Evolutionary conservation across 2,888 invertebrate genomes (phyloP), one percentile per base, ranked within the genome.

Genomic region (Polia nebulosa): DNA sequence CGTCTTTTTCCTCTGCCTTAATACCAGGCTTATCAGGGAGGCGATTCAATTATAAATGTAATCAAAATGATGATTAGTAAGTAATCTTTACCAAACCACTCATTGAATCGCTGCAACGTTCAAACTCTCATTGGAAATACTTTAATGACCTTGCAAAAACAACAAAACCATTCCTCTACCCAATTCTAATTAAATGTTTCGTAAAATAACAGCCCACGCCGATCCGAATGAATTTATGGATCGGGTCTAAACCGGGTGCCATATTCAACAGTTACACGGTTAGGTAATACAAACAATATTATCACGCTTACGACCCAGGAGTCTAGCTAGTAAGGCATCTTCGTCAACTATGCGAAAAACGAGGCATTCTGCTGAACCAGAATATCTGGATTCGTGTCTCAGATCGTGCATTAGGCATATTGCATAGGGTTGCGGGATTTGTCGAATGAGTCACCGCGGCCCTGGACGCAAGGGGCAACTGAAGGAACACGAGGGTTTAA

Each of bases 21-120:
- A 65, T 65, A 49, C 36, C 52, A 36, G 52, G 52, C 56, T 72
- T 51, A 36, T 17, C 17, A 8, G 11, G 11, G 17, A 32, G 51
- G 25, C 45, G 20, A 55, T 47, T 17, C 47, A 55, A 51, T 70
- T 77, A 76, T 47, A 44, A 34, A 53, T 27, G 17, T 45, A 51
- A 76, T 52, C 27, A 52, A 76, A 76, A 52, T 41, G 25, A 32
- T 58, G 32, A 68, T 72, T 57, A 59, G 8, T 29, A 3, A 3
- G 29, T 22, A 53, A n/a, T 61, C 22, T 36, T 29, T 41, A 49
- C 4, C 9, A n/a, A 15, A 15, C 7, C 20, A 32, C 53, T n/a
- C 20, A 22, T 22, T 45, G 29, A 29, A 41, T 7, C 4, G 0
- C 39, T 25, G 9, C 5, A 59, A 49, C 3, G 17, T 39, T 20